Evolutionary conservation across 2,797 vertebrate genomes (phyloP).

Genomic region (Vireo griseus): DNA sequence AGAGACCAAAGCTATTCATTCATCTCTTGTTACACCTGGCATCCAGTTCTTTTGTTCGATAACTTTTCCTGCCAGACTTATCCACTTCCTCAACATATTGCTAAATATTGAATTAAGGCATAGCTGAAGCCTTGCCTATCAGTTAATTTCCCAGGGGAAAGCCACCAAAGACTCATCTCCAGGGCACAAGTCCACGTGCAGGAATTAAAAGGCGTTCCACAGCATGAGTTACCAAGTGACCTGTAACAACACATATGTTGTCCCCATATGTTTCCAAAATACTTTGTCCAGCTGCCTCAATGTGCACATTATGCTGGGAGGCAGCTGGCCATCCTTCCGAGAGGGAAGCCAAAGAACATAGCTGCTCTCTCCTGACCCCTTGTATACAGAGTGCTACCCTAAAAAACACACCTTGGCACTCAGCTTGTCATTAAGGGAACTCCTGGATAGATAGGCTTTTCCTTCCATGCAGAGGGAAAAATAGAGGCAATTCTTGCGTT

Average conservation of each 20-base stretch:
- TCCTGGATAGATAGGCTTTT: neutral
- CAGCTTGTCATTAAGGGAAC: slow-evolving; percentile 1
- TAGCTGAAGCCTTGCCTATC: neutral
- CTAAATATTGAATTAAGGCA: slow-evolving; percentile 12
- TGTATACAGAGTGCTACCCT: slow-evolving; percentile 7
- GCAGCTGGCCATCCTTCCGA: slow-evolving; percentile 32
- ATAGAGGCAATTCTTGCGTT: neutral
- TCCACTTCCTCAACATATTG: neutral
- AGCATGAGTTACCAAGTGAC: slow-evolving; percentile 44
- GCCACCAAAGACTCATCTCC: neutral
- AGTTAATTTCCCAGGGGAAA: neutral
- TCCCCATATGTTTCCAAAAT: slow-evolving; percentile 44
- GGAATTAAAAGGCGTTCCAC: slow-evolving; percentile 21
- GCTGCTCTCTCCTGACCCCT: slow-evolving; percentile 7
- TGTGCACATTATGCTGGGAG: slow-evolving; percentile 26
- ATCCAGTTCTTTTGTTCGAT: neutral
- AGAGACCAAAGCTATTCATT: neutral
- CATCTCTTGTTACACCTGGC: neutral
- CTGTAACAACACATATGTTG: slow-evolving; percentile 47
- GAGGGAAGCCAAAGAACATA: neutral
- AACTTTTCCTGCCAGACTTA: neutral
- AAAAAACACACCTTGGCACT: slow-evolving; percentile 37
- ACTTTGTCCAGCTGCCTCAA: slow-evolving; percentile 54
- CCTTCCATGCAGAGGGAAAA: neutral
- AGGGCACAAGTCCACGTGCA: neutral